Base-by-base conservation (phyloP, 2,797 vertebrate species). In the Anguilla pacifica region DNA sequence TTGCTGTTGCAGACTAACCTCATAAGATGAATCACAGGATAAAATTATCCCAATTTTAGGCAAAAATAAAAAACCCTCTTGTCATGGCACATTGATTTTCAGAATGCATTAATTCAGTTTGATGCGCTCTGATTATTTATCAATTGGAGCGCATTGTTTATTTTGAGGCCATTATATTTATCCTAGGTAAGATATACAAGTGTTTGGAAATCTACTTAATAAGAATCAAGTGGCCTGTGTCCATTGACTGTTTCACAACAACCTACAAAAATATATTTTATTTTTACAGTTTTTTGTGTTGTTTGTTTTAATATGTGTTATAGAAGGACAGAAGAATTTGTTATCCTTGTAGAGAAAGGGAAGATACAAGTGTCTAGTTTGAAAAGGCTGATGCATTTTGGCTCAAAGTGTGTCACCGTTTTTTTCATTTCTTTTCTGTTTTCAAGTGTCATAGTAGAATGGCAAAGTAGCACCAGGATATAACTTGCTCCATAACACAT, bases 41-140 rank as follows among this genome's bases (percentile, higher is more conserved):
- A 72, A 31, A 22, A 22, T 43, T 49, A 7, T 46, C 9, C 31
- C 5, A 19, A 22, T 19, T 81, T 81, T 81, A 22, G 43, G 25
- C 39, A 81, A 3, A 49, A 25, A 46, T 46, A 6, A 6, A 81
- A 43, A 81, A 19, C 17, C 35, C 39, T 81, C 59, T 87, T 82
- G 13, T 0, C 77, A 28, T 82, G 57, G 57, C 55, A 1, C 31
- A 57, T 43, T 55, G n/a, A 49, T 25, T 46, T 81, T 28, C 77
- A 7, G 53, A 87, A 19, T 77, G 74, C 31, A 85, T 39, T 84
- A 85, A 61, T 46, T 57, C 39, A 59, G 25, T 61, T 43, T 55
- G 1, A 57, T 10, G 3, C 7, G 49, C 49, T 83, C 51, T 19
- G 61, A 17, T 88, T 57, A 43, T 55, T 22, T 25, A 57, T 28